Conservation (phyloP, 2,888 invertebrate species). For the Aphelenchoides bicaudatus region DNA sequence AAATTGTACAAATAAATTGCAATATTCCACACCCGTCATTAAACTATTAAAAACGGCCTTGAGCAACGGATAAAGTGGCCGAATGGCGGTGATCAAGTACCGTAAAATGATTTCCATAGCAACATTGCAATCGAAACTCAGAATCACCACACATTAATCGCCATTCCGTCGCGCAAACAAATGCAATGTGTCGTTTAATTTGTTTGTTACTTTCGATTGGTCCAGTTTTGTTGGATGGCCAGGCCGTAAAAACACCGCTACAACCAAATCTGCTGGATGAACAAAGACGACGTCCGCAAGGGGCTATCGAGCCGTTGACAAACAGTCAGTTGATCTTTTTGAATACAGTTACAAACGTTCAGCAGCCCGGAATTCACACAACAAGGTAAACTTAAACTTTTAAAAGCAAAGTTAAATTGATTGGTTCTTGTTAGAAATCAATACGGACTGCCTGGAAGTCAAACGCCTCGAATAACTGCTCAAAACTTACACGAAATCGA, state of each 20-base stretch:
- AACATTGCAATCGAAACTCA: background rate
- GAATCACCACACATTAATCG: background rate
- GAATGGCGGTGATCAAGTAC: background rate
- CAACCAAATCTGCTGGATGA: constrained; percentile 6
- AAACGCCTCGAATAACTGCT: constrained; percentile 41
- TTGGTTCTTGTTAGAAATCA: constrained; percentile 22
- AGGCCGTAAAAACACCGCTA: background rate
- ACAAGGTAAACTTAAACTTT: too few relatives aligned
- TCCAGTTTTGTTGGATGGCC: background rate
- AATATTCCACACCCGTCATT: too few relatives aligned
- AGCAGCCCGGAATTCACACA: constrained; percentile 31
- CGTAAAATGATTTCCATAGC: background rate
- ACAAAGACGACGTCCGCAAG: constrained; percentile 4
- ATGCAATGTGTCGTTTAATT: too few relatives aligned
- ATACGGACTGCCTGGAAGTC: constrained; percentile 24
- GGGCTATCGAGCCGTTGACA: constrained; percentile 21
- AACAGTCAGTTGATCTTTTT: constrained; percentile 33
- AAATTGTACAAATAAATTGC: too few relatives aligned
- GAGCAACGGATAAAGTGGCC: too few relatives aligned
- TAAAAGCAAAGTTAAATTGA: constrained; percentile 28
- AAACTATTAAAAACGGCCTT: too few relatives aligned
- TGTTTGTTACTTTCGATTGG: background rate
- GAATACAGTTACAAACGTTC: constrained; percentile 38
- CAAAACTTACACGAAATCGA: constrained; percentile 36
- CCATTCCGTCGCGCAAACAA: background rate